Conservation (phyloP, 2,888 invertebrate genomes). For the Corbicula japonica region DNA sequence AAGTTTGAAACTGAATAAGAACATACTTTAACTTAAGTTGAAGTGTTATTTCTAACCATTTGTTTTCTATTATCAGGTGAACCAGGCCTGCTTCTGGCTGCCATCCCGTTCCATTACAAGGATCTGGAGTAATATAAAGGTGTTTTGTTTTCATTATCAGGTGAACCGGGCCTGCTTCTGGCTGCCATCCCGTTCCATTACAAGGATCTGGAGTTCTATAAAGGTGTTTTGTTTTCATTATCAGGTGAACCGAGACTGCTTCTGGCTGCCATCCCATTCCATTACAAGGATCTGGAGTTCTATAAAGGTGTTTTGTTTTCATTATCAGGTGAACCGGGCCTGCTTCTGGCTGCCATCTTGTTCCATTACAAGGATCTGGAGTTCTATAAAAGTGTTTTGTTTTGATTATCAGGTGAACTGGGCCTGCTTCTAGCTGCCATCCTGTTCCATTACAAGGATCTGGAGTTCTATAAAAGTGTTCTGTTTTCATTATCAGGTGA, state of each 20-base stretch:
- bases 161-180: constrained; percentile 79
- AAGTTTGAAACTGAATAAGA: background rate
- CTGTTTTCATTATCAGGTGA: no score
- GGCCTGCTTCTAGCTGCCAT: constrained; percentile 72
- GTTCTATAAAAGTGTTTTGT: constrained; percentile 92
- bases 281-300: constrained; percentile 89
- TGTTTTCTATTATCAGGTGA: constrained; percentile 80
- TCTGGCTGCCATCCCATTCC: constrained; percentile 61
- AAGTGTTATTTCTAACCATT: no score
- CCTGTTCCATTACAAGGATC: constrained; percentile 42
- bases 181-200: constrained; percentile 58
- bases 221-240: no score
- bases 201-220: constrained; percentile 91
- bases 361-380: constrained; percentile 86
- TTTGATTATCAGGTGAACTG: no score
- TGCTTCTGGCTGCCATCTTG: constrained; percentile 71
- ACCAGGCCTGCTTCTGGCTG: constrained; percentile 76
- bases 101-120: constrained; percentile 57
- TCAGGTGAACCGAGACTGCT: constrained; percentile 80
- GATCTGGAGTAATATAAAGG: constrained; percentile 90
- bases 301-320: constrained; percentile 91
- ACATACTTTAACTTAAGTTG: background rate
- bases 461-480: no score
- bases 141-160: constrained; percentile 45
- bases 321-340: constrained; percentile 78